phyloP scores from a whole-genome alignment of 1,140 invertebrate genomes.

The Lasaia peninsularis region DNA sequence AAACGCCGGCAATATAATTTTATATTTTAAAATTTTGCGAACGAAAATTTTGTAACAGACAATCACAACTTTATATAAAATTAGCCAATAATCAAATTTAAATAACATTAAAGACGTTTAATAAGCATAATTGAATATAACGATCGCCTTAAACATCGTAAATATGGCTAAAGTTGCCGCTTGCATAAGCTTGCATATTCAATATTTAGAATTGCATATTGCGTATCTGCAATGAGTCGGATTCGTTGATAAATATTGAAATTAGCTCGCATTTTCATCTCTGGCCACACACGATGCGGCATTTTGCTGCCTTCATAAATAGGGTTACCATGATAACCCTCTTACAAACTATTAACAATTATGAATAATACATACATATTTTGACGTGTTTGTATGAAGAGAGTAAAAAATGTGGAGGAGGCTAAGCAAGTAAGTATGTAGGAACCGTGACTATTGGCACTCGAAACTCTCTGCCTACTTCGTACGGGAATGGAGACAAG shows the following conservation, averaged over 20 bases:
- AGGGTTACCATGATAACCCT: conserved; percentile 16
- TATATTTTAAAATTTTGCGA: neutral
- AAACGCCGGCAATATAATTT: no score
- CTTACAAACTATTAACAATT: conserved; percentile 17
- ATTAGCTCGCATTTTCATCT: conserved; percentile 45
- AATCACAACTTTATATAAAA: neutral
- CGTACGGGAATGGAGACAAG: no score
- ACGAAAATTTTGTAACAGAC: neutral
- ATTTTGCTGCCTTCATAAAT: conserved; percentile 31
- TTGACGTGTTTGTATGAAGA: no score
- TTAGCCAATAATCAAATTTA: conserved; percentile 9
- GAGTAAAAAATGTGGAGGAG: no score
- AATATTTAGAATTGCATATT: conserved; percentile 39
- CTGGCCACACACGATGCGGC: conserved; percentile 57
- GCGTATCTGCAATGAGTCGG: conserved; percentile 49
- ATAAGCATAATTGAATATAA: conserved; percentile 13
- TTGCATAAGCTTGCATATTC: conserved; percentile 30
- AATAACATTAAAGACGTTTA: conserved; percentile 8
- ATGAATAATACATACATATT: no score
- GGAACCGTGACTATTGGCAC: no score
- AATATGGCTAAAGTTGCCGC: neutral
- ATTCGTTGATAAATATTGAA: conserved; percentile 67
- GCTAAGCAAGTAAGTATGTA: no score
- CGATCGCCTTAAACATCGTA: conserved; percentile 9
- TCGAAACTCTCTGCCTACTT: no score